These are phyloP conservation scores for Drosophila repletoides DNA, from an alignment of 1,140 invertebrate genomes.

Conservation along the genomic window DNA sequence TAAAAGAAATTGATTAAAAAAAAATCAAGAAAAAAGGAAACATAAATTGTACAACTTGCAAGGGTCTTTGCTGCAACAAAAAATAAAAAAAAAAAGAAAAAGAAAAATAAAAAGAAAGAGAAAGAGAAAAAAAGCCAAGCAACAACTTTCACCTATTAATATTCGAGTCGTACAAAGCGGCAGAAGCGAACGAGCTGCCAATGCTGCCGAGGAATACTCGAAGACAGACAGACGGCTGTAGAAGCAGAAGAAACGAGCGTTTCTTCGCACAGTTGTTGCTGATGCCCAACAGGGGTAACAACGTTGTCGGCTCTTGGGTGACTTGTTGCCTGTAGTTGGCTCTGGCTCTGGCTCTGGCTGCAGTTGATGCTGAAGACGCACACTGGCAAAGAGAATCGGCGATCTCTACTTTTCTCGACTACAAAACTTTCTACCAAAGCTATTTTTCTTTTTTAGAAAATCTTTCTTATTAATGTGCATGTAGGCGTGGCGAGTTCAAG, in stretches of 20 bases:
- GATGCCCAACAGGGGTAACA: constrained; percentile 61
- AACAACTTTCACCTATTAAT: constrained; percentile 83
- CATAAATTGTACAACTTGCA: constrained; percentile 56
- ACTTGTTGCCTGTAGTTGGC: constrained; percentile 20
- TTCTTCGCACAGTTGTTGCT: constrained; percentile 45
- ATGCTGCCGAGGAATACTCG: constrained; percentile 27
- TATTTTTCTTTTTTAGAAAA: constrained; percentile 1
- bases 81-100: constrained; percentile 4
- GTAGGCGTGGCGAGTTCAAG: too few relatives aligned
- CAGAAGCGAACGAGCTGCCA: constrained; percentile 54
- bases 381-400: background rate
- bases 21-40: constrained; percentile 41
- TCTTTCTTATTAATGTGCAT: background rate
- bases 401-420: background rate
- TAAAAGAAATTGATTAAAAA: background rate
- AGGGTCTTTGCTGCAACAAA: constrained; percentile 36
- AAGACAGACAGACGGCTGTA: constrained; percentile 22
- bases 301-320: constrained; percentile 28
- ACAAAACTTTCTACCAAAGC: constrained; percentile 27
- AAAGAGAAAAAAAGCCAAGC: constrained; percentile 53
- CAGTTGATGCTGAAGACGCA: constrained; percentile 7
- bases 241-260: constrained; percentile 56
- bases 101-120: constrained; percentile 34
- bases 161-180: constrained; percentile 72
- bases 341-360: constrained; percentile 20